These are phyloP conservation scores for Propsilocerus akamusi DNA, from an alignment of 1,140 invertebrate genomes.

Conservation along the genomic window DNA sequence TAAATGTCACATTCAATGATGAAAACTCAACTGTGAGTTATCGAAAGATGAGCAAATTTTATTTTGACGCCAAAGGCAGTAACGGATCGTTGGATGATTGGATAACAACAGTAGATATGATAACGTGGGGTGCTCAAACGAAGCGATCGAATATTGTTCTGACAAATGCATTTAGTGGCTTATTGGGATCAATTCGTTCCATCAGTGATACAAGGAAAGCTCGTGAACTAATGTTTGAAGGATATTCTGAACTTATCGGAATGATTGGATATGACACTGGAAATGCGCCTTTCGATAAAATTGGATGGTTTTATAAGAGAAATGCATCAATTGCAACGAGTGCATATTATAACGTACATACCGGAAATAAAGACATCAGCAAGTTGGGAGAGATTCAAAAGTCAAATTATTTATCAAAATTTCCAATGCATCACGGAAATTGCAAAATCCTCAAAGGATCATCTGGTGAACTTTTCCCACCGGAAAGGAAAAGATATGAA, in stretches of 20 bases:
- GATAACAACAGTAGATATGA: conserved; percentile 61
- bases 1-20: conserved; percentile 47
- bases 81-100: conserved; percentile 54
- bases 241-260: conserved; percentile 44
- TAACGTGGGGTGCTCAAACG: conserved; percentile 56
- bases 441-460: conserved; percentile 37
- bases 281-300: conserved; percentile 37
- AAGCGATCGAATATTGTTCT: conserved; percentile 35
- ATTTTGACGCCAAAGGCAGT: conserved; percentile 51
- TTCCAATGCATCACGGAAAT: conserved; percentile 28
- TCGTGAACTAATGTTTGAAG: conserved; percentile 42
- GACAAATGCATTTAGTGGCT: conserved; percentile 29
- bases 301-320: conserved; percentile 57
- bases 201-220: conserved; percentile 37
- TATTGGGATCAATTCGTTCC: conserved; percentile 26
- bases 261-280: conserved; percentile 30
- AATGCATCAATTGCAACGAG: conserved; percentile 43
- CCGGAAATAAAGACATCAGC: conserved; percentile 33
- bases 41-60: conserved; percentile 49
- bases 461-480: conserved; percentile 52
- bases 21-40: conserved; percentile 71
- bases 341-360: conserved; percentile 46
- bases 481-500: conserved; percentile 27
- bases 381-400: conserved; percentile 35
- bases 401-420: conserved; percentile 37